Evolutionary conservation across 2,797 vertebrate genomes (phyloP).

Genomic region (Sebastes kiyomatsui): DNA sequence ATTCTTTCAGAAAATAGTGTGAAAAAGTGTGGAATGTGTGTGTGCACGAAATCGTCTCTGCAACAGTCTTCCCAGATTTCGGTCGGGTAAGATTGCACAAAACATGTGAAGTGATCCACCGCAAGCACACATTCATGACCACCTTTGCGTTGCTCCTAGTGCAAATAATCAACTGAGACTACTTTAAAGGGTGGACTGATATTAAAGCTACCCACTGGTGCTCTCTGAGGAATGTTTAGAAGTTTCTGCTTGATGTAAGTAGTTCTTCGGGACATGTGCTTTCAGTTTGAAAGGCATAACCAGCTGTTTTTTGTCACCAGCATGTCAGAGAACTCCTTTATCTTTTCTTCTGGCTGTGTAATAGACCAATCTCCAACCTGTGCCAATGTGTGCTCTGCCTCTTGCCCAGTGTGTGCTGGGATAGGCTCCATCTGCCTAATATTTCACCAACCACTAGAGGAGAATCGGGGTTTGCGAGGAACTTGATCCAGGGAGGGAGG

Average conservation of each 20-base stretch:
- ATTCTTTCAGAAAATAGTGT: background rate
- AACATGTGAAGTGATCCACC: background rate
- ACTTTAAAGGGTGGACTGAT: background rate
- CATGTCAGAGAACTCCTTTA: background rate
- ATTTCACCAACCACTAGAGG: background rate
- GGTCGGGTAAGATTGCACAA: background rate
- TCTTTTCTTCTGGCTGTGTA: background rate
- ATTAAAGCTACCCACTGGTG: background rate
- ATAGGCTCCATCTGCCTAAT: background rate
- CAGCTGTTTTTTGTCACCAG: background rate
- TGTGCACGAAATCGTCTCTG: background rate
- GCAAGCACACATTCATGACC: background rate
- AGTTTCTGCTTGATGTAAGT: background rate
- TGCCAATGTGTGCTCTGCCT: background rate
- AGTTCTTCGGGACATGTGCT: background rate
- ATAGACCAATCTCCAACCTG: background rate
- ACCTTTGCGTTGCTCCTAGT: conserved; percentile 1
- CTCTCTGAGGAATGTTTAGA: background rate
- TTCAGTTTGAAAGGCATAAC: background rate
- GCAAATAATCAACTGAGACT: background rate
- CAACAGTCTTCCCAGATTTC: background rate
- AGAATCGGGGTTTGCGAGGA: background rate
- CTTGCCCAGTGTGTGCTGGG: background rate
- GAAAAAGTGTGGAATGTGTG: background rate
- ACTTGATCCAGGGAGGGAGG: background rate